Percentiles rank a stretch among this genome's conserved stretches.
phyloP scores from a whole-genome alignment of 2,888 invertebrate species.

The Lasioglossum figueresi region DNA sequence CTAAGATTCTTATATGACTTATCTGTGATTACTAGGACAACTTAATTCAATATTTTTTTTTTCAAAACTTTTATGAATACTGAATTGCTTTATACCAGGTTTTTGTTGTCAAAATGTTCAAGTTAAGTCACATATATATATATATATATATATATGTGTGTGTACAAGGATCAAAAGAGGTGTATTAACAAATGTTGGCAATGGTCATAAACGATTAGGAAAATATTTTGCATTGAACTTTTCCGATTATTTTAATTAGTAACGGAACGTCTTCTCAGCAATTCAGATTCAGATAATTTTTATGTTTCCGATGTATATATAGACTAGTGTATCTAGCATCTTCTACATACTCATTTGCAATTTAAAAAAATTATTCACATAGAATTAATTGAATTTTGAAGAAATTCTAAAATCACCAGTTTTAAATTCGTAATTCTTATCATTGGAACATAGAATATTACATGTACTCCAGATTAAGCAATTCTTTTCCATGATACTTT shows the following conservation, averaged over 20 bases:
- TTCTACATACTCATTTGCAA: constrained; percentile 15
- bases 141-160: no score
- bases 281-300: constrained; percentile 48
- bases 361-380: constrained; percentile 6
- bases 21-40: constrained; percentile 39
- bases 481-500: background rate
- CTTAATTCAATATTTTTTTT: constrained; percentile 39
- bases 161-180: background rate
- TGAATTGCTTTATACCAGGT: constrained; percentile 39
- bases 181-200: constrained; percentile 4
- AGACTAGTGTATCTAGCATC: constrained; percentile 34
- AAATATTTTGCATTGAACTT: constrained; percentile 15
- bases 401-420: background rate
- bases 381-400: background rate
- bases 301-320: constrained; percentile 39
- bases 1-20: constrained; percentile 45
- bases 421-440: background rate
- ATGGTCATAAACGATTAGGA: constrained; percentile 22
- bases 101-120: background rate
- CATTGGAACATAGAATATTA: background rate
- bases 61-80: constrained; percentile 36
- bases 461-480: background rate
- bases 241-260: background rate
- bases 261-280: constrained; percentile 25
- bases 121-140: constrained; percentile 12